Evolutionary conservation across 2,888 invertebrate genomes (phyloP).

Genomic region (Neuroscelio doddi): DNA sequence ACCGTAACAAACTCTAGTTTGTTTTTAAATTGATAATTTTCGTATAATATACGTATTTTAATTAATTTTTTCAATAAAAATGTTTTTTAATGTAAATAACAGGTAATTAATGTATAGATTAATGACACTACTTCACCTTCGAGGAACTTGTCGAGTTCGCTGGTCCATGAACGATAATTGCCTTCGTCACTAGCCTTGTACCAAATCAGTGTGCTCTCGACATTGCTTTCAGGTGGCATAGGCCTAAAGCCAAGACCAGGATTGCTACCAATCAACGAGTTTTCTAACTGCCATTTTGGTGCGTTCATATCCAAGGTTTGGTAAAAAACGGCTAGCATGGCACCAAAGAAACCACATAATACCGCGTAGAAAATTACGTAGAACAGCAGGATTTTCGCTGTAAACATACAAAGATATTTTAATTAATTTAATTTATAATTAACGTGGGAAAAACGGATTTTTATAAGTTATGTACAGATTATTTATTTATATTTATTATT

Average conservation of each 20-base stretch:
- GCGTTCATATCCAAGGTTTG: conserved; percentile 88
- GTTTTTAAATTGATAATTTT: no score
- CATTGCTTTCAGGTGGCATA: conserved; percentile 92
- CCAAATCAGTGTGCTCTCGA: conserved; percentile 97
- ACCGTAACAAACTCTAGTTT: no score
- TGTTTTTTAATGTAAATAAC: no score
- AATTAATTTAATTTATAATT: no score
- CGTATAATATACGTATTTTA: no score
- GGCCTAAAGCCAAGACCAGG: conserved; percentile 99
- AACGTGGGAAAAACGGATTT: no score
- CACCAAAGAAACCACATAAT: conserved; percentile 94
- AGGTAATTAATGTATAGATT: no score
- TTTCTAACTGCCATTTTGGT: conserved; percentile 92
- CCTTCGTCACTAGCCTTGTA: conserved; percentile 86
- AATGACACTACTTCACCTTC: conserved; percentile 75
- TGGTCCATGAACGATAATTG: conserved; percentile 87
- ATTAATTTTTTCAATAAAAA: no score
- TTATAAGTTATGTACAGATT: conserved; percentile 8
- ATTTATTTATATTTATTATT: conserved; percentile 4
- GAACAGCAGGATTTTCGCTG: conserved; percentile 96
- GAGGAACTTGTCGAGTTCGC: conserved; percentile 83
- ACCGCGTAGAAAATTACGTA: conserved; percentile 96
- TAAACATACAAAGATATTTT: conserved; percentile 13
- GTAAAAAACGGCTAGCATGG: conserved; percentile 95
- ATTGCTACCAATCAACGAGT: conserved; percentile 92